A percentile compares a stretch with the other conserved stretches of the same genome.
Evolutionary conservation across 2,888 invertebrate genomes (phyloP).

Genomic region (Macrosiphum euphorbiae): DNA sequence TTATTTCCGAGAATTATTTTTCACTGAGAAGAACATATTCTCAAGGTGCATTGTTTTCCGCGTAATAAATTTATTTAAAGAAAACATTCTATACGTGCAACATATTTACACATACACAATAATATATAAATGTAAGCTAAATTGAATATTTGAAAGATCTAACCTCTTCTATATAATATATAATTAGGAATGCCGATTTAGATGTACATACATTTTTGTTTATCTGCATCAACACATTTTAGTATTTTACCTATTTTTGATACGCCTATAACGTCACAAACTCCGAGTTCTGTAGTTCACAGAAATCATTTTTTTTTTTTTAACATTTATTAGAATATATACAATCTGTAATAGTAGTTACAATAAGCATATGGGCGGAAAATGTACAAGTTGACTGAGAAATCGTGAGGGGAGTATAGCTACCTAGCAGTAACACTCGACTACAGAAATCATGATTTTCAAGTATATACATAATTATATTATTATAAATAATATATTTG

Average conservation of each 20-base stretch:
- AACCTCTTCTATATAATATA: neutral
- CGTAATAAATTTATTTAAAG: constrained; percentile 35
- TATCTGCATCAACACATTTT: neutral
- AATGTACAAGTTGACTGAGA: too few species aligned
- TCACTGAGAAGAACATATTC: neutral
- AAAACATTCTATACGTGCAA: constrained; percentile 26
- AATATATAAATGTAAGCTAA: neutral
- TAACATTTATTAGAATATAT: too few species aligned
- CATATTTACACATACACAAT: neutral
- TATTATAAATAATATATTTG: neutral
- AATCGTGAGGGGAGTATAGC: too few species aligned
- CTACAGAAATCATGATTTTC: neutral
- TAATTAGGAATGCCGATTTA: neutral
- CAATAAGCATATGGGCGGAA: too few species aligned
- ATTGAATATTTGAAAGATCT: constrained; percentile 15
- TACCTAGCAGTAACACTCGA: too few species aligned
- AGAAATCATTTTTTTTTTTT: too few species aligned
- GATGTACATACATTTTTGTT: neutral
- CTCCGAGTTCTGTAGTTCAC: neutral
- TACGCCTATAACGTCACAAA: neutral
- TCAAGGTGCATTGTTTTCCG: constrained; percentile 14
- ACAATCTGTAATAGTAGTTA: too few species aligned
- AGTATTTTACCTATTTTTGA: neutral
- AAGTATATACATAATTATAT: neutral
- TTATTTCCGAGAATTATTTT: constrained; percentile 51